Evolutionary conservation across 2,888 invertebrate species (phyloP).

Genomic region (Escarpia spicata): DNA sequence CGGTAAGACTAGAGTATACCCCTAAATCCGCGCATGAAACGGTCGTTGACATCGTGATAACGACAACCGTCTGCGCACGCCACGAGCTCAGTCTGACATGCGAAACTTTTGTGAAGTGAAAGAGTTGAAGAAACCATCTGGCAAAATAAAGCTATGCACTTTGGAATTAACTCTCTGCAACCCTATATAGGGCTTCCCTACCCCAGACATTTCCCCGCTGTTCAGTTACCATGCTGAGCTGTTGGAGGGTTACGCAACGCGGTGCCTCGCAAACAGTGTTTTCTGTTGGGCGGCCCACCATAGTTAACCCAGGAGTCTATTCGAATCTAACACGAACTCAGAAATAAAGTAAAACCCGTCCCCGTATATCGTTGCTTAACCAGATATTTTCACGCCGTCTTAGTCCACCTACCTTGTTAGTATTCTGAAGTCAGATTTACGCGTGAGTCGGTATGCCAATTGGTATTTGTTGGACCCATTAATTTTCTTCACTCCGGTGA

Average conservation of each 20-base stretch:
- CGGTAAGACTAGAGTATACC: neutral
- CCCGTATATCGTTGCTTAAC: neutral
- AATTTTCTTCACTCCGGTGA: conserved; percentile 22
- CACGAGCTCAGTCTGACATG: neutral
- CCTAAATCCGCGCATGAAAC: neutral
- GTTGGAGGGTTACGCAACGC: no score
- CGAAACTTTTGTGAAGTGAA: neutral
- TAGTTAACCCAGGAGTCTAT: no score
- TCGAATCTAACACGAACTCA: neutral
- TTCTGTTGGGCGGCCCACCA: no score
- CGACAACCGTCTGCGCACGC: neutral
- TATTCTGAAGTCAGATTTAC: conserved; percentile 27
- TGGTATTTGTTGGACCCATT: conserved; percentile 33
- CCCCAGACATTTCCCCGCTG: no score
- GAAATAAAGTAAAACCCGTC: neutral
- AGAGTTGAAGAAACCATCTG: neutral
- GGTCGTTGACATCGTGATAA: neutral
- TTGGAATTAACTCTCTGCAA: no score
- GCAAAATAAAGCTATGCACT: neutral
- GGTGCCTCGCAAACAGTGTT: no score
- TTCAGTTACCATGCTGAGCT: no score
- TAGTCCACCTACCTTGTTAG: conserved; percentile 28
- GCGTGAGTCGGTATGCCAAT: conserved; percentile 30
- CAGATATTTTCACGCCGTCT: neutral
- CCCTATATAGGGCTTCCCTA: no score